Percentiles rank a stretch among this genome's conserved stretches.
These are phyloP conservation scores for Pelosia muscerda DNA, from an alignment of 2,888 invertebrate genomes.

Conservation along the genomic window DNA sequence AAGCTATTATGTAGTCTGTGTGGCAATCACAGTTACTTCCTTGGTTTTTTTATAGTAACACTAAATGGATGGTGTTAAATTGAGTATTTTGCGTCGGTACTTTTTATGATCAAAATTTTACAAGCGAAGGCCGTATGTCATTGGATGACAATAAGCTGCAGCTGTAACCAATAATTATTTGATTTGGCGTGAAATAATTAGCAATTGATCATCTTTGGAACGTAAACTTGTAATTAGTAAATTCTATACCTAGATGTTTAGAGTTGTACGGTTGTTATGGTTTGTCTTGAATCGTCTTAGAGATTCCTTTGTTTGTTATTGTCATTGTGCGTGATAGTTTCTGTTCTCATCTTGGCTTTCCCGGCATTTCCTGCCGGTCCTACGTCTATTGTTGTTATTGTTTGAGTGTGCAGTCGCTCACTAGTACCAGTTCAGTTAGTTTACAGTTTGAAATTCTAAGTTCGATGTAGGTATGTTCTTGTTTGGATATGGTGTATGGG, in stretches of 20 bases:
- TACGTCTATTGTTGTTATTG: slow-evolving; percentile 75
- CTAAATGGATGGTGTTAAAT: slow-evolving; percentile 77
- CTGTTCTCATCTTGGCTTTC: slow-evolving; percentile 69
- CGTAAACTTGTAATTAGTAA: slow-evolving; percentile 41
- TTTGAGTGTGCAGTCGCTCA: slow-evolving; percentile 47
- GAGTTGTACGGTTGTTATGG: slow-evolving; percentile 46
- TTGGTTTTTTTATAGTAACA: slow-evolving; percentile 59
- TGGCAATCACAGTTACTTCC: slow-evolving; percentile 70
- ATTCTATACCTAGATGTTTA: slow-evolving; percentile 61
- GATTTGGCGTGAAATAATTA: slow-evolving; percentile 41
- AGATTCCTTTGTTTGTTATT: slow-evolving; percentile 66
- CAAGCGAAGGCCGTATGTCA: slow-evolving; percentile 38
- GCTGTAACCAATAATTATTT: slow-evolving; percentile 40
- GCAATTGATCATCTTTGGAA: slow-evolving; percentile 23
- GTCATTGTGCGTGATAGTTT: slow-evolving; percentile 74
- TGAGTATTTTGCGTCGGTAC: slow-evolving; percentile 68
- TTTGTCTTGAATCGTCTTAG: slow-evolving; percentile 45
- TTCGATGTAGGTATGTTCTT: neutral
- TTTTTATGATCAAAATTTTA: slow-evolving; percentile 54
- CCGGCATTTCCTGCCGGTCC: slow-evolving; percentile 77
- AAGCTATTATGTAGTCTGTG: slow-evolving; percentile 63
- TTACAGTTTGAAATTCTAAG: slow-evolving; percentile 54
- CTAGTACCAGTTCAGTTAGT: slow-evolving; percentile 40
- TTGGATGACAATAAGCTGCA: slow-evolving; percentile 23
- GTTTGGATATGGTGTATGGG: neutral